Percentiles rank a stretch among this genome's conserved stretches.
Evolutionary conservation across 2,113 vertebrate genomes (phyloP).

Genomic region (Cyanoramphus novaezelandiae): DNA sequence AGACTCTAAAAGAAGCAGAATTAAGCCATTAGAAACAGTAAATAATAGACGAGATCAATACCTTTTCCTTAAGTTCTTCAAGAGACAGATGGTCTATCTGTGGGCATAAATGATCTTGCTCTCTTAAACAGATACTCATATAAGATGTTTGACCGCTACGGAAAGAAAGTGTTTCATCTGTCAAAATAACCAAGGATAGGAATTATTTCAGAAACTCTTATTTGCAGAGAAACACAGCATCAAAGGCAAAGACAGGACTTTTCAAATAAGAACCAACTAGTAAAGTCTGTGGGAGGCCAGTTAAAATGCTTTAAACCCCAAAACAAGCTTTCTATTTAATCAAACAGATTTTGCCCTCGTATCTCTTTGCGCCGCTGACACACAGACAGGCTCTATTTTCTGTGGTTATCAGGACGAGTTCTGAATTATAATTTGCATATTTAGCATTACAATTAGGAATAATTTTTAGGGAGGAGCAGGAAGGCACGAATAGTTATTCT

Average conservation of each 20-base stretch:
- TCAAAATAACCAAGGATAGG: constrained; percentile 17
- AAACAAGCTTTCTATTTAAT: constrained; percentile 22
- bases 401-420: constrained; percentile 1
- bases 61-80: constrained; percentile 88
- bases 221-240: background rate
- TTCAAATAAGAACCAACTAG: background rate
- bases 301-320: background rate
- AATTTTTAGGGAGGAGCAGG: constrained; percentile 36
- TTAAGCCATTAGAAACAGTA: background rate
- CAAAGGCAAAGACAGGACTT: constrained; percentile 9
- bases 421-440: constrained; percentile 57
- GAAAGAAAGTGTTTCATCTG: constrained; percentile 87
- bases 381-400: background rate
- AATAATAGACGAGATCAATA: constrained; percentile 53
- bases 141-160: constrained; percentile 94
- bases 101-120: constrained; percentile 72
- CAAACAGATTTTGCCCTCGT: background rate
- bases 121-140: constrained; percentile 92
- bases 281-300: background rate
- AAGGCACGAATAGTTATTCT: constrained; percentile 26
- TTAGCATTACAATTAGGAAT: constrained; percentile 47
- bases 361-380: constrained; percentile 35
- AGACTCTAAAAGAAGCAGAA: background rate
- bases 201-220: constrained; percentile 15
- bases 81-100: constrained; percentile 81